phyloP scores from a whole-genome alignment of 2,113 vertebrate genomes.

The Pterocles orientalis region DNA sequence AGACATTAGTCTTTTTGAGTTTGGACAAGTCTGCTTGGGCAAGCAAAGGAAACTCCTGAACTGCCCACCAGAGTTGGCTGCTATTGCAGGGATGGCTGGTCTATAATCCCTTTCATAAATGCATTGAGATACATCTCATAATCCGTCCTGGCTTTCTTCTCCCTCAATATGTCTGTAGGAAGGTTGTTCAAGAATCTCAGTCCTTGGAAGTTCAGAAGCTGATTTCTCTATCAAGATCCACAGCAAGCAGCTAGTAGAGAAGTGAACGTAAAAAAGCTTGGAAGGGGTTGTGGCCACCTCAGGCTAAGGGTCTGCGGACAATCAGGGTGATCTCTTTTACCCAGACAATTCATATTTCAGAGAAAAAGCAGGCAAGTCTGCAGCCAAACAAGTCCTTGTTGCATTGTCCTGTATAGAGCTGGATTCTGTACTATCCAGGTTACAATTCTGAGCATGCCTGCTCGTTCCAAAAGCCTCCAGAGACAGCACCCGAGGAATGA shows the following conservation, averaged over 20 bases:
- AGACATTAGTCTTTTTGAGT: neutral
- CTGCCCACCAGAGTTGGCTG: neutral
- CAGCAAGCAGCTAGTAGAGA: neutral
- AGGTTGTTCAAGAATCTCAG: neutral
- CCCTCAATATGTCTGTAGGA: neutral
- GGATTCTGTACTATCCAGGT: neutral
- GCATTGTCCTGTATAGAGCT: neutral
- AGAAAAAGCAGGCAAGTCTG: neutral
- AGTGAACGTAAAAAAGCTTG: neutral
- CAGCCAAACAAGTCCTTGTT: neutral
- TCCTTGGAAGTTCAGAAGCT: neutral
- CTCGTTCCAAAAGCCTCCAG: neutral
- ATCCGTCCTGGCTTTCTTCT: neutral
- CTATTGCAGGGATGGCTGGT: neutral
- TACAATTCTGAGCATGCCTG: rapidly evolving
- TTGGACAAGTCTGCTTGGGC: neutral
- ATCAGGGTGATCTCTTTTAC: neutral
- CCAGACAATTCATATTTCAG: neutral
- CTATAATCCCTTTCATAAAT: neutral
- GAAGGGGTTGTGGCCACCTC: neutral
- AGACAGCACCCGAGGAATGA: neutral
- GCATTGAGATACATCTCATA: neutral
- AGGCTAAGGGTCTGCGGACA: neutral
- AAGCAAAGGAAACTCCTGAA: neutral
- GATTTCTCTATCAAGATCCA: neutral